phyloP scores from a whole-genome alignment of 2,888 invertebrate genomes.

The Ennomos quercinarius region DNA sequence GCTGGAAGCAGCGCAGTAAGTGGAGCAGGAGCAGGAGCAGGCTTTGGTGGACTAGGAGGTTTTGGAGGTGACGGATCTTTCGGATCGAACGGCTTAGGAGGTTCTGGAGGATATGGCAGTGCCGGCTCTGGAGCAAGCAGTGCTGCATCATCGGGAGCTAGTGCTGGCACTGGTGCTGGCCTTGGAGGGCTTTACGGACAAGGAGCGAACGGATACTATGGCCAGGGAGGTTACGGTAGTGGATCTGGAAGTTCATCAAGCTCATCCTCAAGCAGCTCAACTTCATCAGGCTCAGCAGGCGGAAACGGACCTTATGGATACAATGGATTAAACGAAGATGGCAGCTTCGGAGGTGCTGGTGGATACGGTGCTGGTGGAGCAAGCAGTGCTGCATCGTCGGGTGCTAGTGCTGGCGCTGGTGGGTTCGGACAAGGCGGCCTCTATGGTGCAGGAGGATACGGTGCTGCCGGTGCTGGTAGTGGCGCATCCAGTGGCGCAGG shows the following conservation, averaged over 20 bases:
- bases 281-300: too few species aligned
- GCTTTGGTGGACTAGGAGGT: not conserved
- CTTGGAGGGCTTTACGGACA: too few species aligned
- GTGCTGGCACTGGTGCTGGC: not conserved
- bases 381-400: too few species aligned
- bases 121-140: constrained; percentile 19
- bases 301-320: constrained; percentile 1
- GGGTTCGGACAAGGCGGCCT: too few species aligned
- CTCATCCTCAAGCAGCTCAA: too few species aligned
- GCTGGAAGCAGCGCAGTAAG: constrained; percentile 3
- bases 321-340: not conserved
- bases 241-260: too few species aligned
- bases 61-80: not conserved
- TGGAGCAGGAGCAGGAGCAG: not conserved
- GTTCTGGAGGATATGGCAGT: not conserved
- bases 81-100: not conserved
- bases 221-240: too few species aligned
- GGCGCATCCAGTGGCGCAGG: not conserved
- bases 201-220: too few species aligned
- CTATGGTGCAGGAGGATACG: too few species aligned
- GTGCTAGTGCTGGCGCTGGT: too few species aligned
- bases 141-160: constrained; percentile 20
- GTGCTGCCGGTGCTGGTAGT: not conserved
- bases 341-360: too few species aligned
- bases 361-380: too few species aligned